Evolutionary conservation across 2,797 vertebrate species (phyloP), one percentile per base, ranked within the genome.

Genomic region (Novumbra hubbsi): DNA sequence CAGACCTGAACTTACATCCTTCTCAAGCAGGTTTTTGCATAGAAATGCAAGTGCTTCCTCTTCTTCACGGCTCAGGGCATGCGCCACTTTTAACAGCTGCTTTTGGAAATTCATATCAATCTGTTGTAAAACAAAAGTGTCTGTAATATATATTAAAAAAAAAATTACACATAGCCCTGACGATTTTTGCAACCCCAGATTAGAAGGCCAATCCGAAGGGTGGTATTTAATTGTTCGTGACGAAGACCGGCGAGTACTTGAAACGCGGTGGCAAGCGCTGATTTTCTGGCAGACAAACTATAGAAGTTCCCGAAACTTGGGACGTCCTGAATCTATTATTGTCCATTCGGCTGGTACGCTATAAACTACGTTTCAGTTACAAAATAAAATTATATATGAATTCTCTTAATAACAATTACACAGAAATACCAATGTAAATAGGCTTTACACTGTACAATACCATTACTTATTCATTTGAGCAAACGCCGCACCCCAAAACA

Each of bases 21-120:
- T 80, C 0, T 1, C 15, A 50, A 92, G 66, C 16, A 91, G 65
- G n/a, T 93, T 92, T 8, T 69, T 75, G 77, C 92, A 94, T n/a
- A 94, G 91, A 75, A 93, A 94, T 0, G 28, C 73, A n/a, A 92
- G 68, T 0, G 90, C 86, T 73, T 81, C 79, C 0, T 89, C 68
- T 0, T 93, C 90, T 0, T 82, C 76, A 1, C 0, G 4, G 1
- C 0, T 0, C 48, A 94, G 81, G 27, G 74, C 79, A 0, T 83
- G 75, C 0, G 73, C 87, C 6, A 80, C 80, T 0, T 57, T 27
- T 0, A 93, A 68, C 6, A 94, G 87, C 30, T 16, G 11, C 73
- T 0, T 50, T 72, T 86, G 92, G 75, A 93, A 92, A 1, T 88
- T 85, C 88, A 92, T 88, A 70, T 92, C 88, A 68, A 62, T 68